Evolutionary conservation across 2,113 vertebrate species (phyloP), one percentile per base, ranked within the genome.

Genomic region (Sebastes schlegelii): DNA sequence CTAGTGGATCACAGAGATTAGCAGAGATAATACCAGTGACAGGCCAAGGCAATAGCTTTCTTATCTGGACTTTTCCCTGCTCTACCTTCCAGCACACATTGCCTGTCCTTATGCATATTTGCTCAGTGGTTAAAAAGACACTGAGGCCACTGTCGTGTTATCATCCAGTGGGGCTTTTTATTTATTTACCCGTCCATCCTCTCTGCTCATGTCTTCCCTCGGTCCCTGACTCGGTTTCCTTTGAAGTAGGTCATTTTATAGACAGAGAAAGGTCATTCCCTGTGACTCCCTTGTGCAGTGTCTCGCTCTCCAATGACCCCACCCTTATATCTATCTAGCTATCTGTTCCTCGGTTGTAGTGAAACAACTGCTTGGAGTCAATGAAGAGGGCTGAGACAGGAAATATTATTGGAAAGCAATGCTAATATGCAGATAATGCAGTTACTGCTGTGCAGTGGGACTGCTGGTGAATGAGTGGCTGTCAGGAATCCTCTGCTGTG

Each of bases 371-470:
- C 14, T 57, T 52, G 7, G 21, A 58, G 60, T 67, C 4, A 23
- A n/a, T 54, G 64, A 64, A 49, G 23, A 8, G 7, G 11, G 21
- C 57, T 63, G 66, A 65, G 34, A 49, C n/a, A 54, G 60, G 66
- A 60, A 66, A 79, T 85, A 74, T 85, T 89, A 91, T 88, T 86
- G 72, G 21, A 84, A 66, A 80, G 64, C 68, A 57, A 63, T 74
- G 76, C 74, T 89, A 87, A 87, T 88, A 93, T 92, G 93, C 79
- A 92, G 85, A 91, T 92, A 88, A 86, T 79, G 72, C 85, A 83
- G 84, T 93, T 91, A 90, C 84, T 17, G 77, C 66, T 34, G 77
- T 72, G 73, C 77, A 71, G 82, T 79, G 70, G 70, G 79, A 79
- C 61, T 45, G 58, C 42, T 82, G 77, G 55, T 88, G 89, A 92